phyloP scores from a whole-genome alignment of 2,888 invertebrate species.

The Argyra leucocephala region DNA sequence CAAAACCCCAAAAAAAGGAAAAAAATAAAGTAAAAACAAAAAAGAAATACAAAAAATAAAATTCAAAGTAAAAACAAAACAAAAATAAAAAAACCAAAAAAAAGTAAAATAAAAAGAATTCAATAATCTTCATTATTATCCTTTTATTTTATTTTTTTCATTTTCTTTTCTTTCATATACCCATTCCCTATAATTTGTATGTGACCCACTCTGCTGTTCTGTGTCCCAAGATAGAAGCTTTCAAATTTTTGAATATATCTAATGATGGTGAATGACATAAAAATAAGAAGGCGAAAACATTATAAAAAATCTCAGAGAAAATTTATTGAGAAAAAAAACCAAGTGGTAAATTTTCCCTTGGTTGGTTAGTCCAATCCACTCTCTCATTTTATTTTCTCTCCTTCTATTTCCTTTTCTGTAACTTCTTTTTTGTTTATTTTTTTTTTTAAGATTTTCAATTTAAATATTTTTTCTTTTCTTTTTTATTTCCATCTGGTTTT shows the following conservation, averaged over 20 bases:
- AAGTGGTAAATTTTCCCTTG: too few relatives aligned
- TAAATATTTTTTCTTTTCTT: too few relatives aligned
- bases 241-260: background rate
- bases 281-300: background rate
- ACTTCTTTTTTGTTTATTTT: too few relatives aligned
- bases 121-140: slow-evolving; percentile 6
- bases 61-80: background rate
- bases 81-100: background rate
- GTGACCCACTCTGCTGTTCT: background rate
- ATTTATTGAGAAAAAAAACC: too few relatives aligned
- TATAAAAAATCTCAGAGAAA: too few relatives aligned
- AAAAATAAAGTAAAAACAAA: background rate
- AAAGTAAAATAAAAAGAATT: background rate
- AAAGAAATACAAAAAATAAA: background rate
- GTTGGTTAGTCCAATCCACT: too few relatives aligned
- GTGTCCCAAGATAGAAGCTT: background rate
- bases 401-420: too few relatives aligned
- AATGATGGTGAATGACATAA: background rate
- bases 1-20: background rate
- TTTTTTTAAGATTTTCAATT: too few relatives aligned
- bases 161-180: background rate
- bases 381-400: too few relatives aligned
- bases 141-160: background rate
- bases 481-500: too few relatives aligned
- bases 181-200: background rate